These are phyloP conservation scores for Cydia strobilella DNA, from an alignment of 1,140 invertebrate species.

Conservation along the genomic window DNA sequence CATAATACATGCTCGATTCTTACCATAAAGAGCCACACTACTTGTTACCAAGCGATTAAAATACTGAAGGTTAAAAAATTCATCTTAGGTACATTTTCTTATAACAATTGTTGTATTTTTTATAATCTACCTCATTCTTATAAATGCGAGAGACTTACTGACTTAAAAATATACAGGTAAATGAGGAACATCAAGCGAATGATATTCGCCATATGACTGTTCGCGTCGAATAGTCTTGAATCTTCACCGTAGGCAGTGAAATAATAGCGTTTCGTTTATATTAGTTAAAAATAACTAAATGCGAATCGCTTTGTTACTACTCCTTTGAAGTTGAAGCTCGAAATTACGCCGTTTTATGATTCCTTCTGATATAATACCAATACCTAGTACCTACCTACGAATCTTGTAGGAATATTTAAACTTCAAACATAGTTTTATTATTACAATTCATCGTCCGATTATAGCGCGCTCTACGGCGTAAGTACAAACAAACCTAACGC, in stretches of 20 bases:
- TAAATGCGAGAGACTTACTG: no score
- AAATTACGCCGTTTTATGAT: not conserved
- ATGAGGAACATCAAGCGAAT: no score
- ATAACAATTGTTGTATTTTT: no score
- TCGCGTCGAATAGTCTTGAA: not conserved
- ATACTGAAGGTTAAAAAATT: no score
- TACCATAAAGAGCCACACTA: no score
- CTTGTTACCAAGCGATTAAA: no score
- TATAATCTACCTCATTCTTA: no score
- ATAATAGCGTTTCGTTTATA: constrained; percentile 12
- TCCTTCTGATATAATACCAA: not conserved
- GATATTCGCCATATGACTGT: no score
- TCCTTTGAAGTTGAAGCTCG: constrained; percentile 7
- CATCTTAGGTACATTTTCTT: no score
- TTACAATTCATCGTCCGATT: not conserved
- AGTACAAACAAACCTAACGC: no score
- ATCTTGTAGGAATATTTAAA: not conserved
- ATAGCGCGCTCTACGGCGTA: no score
- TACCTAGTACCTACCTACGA: not conserved
- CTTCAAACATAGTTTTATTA: constrained; percentile 1
- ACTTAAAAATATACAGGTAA: no score
- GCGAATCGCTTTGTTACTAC: not conserved
- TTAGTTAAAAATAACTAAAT: constrained; percentile 20
- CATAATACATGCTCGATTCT: not conserved
- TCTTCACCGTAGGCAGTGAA: not conserved